Percentiles rank a stretch among this genome's conserved stretches.
These are phyloP conservation scores for Catagonus wagneri DNA, from an alignment of 2,113 vertebrate species.

Conservation along the genomic window DNA sequence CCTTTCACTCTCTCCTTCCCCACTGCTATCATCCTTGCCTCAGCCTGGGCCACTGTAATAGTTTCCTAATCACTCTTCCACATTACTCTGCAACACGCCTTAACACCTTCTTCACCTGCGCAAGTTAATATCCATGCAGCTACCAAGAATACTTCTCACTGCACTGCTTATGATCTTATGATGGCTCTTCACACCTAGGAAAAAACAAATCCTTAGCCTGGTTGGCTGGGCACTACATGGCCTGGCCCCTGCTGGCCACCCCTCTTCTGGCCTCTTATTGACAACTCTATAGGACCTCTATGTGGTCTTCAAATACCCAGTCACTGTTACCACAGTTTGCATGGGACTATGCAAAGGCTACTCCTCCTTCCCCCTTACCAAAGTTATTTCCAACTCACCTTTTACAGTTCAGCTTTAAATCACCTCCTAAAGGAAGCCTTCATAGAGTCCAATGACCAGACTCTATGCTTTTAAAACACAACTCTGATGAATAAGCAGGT, in stretches of 20 bases:
- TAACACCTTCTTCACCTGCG: neutral
- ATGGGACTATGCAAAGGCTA: neutral
- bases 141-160: neutral
- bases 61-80: neutral
- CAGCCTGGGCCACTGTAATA: neutral
- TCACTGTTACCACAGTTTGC: neutral
- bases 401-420: conserved; percentile 33
- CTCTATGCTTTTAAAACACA: neutral
- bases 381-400: neutral
- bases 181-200: neutral
- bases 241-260: neutral
- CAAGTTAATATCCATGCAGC: neutral
- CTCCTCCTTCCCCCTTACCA: neutral
- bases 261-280: neutral
- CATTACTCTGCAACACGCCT: neutral
- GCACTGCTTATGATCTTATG: neutral
- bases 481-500: neutral
- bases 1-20: neutral
- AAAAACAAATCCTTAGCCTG: neutral
- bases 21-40: neutral
- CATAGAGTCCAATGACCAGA: neutral
- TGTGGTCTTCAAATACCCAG: neutral
- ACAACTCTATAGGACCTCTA: neutral
- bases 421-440: conserved; percentile 23
- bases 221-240: neutral